These are phyloP conservation scores for Brenthis daphne DNA, from an alignment of 2,888 invertebrate genomes.

Conservation along the genomic window DNA sequence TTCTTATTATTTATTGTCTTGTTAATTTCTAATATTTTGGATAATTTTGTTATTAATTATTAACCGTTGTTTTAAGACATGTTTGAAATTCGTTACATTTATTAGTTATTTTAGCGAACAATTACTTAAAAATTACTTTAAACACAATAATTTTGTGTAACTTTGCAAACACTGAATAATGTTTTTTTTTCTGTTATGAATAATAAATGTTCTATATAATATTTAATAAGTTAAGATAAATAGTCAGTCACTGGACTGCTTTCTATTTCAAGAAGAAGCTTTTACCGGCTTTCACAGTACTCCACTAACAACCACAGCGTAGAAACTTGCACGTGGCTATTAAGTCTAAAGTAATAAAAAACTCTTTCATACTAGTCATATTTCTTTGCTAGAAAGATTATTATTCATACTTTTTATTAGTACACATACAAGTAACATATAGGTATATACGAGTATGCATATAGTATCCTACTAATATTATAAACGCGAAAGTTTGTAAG, in stretches of 20 bases:
- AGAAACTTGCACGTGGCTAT: constrained; percentile 2
- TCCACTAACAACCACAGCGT: neutral
- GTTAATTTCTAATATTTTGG: too few species aligned
- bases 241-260: neutral
- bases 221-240: neutral
- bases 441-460: too few species aligned
- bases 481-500: too few species aligned
- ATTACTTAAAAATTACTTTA: too few species aligned
- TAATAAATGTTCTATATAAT: neutral
- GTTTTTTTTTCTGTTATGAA: neutral
- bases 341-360: constrained; percentile 4
- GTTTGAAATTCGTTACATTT: too few species aligned
- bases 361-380: neutral
- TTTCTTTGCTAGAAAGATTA: neutral
- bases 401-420: neutral
- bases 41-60: too few species aligned
- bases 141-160: too few species aligned
- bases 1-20: too few species aligned
- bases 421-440: neutral
- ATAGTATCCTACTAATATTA: too few species aligned
- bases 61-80: too few species aligned
- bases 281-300: constrained; percentile 2
- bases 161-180: neutral
- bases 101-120: too few species aligned
- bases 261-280: constrained; percentile 11